phyloP scores from a whole-genome alignment of 1,140 invertebrate species.

The Armadillidium nasatum region DNA sequence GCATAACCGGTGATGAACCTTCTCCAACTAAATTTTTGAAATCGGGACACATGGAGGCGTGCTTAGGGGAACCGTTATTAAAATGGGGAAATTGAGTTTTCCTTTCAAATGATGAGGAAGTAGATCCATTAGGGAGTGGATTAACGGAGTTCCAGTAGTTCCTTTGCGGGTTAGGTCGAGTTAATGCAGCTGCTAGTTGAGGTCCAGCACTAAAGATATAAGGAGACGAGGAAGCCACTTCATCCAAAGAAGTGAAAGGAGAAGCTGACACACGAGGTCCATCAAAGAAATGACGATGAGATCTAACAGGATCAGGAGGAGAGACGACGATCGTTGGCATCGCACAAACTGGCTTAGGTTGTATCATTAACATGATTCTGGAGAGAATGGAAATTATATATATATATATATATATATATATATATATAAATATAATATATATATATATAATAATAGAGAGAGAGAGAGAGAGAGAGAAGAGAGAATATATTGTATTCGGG shows the following conservation, averaged over 20 bases:
- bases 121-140: neutral
- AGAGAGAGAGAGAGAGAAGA: too few species aligned
- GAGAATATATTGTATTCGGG: too few species aligned
- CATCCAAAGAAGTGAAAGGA: neutral
- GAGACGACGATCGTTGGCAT: neutral
- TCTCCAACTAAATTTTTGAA: slow-evolving; percentile 22
- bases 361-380: slow-evolving; percentile 4
- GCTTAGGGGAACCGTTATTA: slow-evolving; percentile 32
- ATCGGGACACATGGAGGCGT: slow-evolving; percentile 43
- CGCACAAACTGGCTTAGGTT: slow-evolving; percentile 5
- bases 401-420: neutral
- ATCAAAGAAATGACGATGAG: neutral
- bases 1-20: slow-evolving; percentile 17
- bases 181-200: neutral
- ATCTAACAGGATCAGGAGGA: neutral
- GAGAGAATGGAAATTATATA: neutral
- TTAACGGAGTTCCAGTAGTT: neutral
- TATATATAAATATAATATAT: neutral
- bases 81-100: neutral
- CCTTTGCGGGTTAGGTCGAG: neutral
- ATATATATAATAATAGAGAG: too few species aligned
- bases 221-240: neutral
- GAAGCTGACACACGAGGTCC: neutral
- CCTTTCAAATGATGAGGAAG: neutral
- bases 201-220: neutral